Evolutionary conservation across 2,888 invertebrate species (phyloP).

Genomic region (Autographa gamma): DNA sequence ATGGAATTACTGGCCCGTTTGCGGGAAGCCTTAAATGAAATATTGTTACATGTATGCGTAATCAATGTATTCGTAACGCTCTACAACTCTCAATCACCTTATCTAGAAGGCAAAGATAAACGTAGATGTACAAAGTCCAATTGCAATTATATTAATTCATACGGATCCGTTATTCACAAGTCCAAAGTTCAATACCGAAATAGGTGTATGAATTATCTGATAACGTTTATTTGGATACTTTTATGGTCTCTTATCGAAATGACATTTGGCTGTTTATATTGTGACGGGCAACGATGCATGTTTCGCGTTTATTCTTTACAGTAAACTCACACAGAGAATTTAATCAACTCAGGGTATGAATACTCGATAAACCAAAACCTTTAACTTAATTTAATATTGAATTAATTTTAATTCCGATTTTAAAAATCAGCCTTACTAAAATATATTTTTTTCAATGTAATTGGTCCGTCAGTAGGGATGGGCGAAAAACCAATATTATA

Average conservation of each 20-base stretch:
- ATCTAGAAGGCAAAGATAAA: too few relatives aligned
- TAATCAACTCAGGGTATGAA: too few relatives aligned
- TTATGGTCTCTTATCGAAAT: background rate
- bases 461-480: background rate
- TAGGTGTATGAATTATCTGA: background rate
- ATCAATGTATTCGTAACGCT: background rate
- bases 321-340: too few relatives aligned
- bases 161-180: background rate
- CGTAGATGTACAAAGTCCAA: too few relatives aligned
- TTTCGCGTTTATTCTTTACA: background rate
- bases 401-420: too few relatives aligned
- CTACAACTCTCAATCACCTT: background rate
- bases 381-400: too few relatives aligned
- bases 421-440: too few relatives aligned
- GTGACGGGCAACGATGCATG: background rate
- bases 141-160: background rate
- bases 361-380: too few relatives aligned
- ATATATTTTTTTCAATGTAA: background rate
- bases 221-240: background rate
- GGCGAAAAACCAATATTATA: background rate
- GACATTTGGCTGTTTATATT: background rate
- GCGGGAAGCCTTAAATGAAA: background rate
- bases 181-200: background rate
- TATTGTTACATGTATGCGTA: background rate
- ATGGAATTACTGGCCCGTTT: too few relatives aligned